These are phyloP conservation scores for Melinaea menophilus DNA, from an alignment of 2,888 invertebrate genomes.

Conservation along the genomic window DNA sequence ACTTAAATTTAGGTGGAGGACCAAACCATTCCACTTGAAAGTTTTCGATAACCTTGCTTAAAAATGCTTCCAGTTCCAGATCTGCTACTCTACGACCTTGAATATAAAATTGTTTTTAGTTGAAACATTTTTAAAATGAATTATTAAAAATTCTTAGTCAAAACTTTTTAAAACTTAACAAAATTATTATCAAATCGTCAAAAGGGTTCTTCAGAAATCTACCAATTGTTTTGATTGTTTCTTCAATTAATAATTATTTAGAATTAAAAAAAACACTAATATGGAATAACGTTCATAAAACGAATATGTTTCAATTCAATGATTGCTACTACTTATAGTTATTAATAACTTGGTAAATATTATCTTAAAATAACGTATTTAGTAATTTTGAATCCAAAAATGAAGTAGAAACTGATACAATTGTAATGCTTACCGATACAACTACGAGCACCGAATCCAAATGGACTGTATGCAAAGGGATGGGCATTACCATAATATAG, in stretches of 20 bases:
- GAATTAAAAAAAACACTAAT: too few relatives aligned
- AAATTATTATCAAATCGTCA: neutral
- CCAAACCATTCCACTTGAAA: constrained; percentile 50
- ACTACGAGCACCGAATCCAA: constrained; percentile 82
- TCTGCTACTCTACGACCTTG: constrained; percentile 78
- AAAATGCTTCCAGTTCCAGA: constrained; percentile 70
- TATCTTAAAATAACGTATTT: too few relatives aligned
- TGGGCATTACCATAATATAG: constrained; percentile 68
- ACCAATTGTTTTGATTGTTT: too few relatives aligned
- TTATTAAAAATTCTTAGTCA: neutral
- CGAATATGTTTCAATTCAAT: too few relatives aligned
- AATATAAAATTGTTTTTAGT: constrained; percentile 10
- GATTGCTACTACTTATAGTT: too few relatives aligned
- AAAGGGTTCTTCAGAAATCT: too few relatives aligned
- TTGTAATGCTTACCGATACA: constrained; percentile 73
- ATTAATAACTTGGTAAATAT: too few relatives aligned
- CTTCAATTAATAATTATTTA: too few relatives aligned
- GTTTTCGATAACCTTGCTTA: constrained; percentile 46
- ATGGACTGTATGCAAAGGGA: constrained; percentile 80
- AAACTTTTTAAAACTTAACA: neutral
- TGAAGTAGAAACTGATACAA: neutral
- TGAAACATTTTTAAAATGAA: neutral
- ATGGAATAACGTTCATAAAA: too few relatives aligned
- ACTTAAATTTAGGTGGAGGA: constrained; percentile 42
- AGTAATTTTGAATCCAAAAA: too few relatives aligned